These are phyloP conservation scores for Adelphocoris suturalis DNA, from an alignment of 2,888 invertebrate species.

Conservation along the genomic window DNA sequence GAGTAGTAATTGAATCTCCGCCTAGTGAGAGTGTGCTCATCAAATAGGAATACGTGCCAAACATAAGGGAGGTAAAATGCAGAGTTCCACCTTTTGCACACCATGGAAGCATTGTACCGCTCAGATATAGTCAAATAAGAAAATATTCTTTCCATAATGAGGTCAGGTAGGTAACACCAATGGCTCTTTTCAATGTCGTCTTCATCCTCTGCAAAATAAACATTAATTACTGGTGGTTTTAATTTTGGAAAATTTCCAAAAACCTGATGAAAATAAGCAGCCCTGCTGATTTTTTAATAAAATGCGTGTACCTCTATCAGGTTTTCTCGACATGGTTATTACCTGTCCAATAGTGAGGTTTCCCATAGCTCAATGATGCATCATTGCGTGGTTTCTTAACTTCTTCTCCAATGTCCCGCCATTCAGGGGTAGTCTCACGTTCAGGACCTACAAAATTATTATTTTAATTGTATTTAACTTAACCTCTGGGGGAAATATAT, in stretches of 20 bases:
- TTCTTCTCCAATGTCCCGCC: constrained; percentile 65
- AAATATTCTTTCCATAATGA: constrained; percentile 87
- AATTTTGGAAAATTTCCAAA: too few relatives aligned
- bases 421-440: constrained; percentile 31
- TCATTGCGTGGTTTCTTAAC: constrained; percentile 9
- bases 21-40: constrained; percentile 86
- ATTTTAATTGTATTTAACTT: too few relatives aligned
- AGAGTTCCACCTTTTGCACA: constrained; percentile 84
- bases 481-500: too few relatives aligned
- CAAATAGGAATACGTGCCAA: constrained; percentile 87
- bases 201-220: constrained; percentile 45
- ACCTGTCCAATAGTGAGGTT: constrained; percentile 57
- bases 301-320: neutral
- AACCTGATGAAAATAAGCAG: neutral
- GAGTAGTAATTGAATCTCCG: constrained; percentile 89
- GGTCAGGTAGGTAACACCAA: constrained; percentile 86
- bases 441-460: constrained; percentile 28
- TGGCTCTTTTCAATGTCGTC: constrained; percentile 79
- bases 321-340: neutral
- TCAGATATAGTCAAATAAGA: constrained; percentile 84
- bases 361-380: constrained; percentile 47
- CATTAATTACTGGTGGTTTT: too few relatives aligned
- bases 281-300: too few relatives aligned
- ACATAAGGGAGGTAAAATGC: constrained; percentile 86
- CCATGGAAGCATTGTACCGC: constrained; percentile 87